Evolutionary conservation across 2,888 invertebrate species (phyloP).

Genomic region (Augochlorella aurata): DNA sequence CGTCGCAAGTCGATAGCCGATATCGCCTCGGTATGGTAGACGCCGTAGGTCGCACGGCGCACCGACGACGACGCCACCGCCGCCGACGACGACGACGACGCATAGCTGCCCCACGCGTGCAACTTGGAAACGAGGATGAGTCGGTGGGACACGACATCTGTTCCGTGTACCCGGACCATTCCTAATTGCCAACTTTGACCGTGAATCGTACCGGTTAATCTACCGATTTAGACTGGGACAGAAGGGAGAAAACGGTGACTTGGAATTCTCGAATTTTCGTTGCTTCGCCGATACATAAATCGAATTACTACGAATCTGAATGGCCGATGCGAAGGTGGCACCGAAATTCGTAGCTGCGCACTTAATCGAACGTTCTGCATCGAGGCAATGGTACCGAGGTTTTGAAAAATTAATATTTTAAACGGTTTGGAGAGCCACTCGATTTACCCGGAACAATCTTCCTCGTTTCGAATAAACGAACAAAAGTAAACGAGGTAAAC

Average conservation of each 20-base stretch:
- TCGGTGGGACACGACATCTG: no score
- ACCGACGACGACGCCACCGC: no score
- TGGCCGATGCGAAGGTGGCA: not conserved
- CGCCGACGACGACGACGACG: no score
- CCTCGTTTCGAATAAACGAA: no score
- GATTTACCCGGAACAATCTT: no score
- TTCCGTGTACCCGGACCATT: slow-evolving; percentile 72
- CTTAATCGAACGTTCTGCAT: not conserved
- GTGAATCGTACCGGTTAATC: slow-evolving; percentile 38
- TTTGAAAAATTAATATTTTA: not conserved
- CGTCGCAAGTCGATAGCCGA: slow-evolving; percentile 66
- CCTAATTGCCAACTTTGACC: slow-evolving; percentile 63
- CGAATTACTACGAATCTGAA: not conserved
- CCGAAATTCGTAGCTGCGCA: not conserved
- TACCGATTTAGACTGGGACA: not conserved
- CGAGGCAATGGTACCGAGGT: not conserved
- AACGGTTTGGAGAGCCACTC: no score
- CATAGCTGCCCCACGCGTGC: no score
- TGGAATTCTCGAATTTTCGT: slow-evolving; percentile 1
- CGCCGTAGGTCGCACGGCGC: no score
- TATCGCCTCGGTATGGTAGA: no score
- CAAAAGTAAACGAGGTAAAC: no score
- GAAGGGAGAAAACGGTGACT: not conserved
- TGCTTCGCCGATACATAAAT: not conserved
- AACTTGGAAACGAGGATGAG: no score